These are phyloP conservation scores for Momotus momota DNA, from an alignment of 2,797 vertebrate species.

Conservation along the genomic window DNA sequence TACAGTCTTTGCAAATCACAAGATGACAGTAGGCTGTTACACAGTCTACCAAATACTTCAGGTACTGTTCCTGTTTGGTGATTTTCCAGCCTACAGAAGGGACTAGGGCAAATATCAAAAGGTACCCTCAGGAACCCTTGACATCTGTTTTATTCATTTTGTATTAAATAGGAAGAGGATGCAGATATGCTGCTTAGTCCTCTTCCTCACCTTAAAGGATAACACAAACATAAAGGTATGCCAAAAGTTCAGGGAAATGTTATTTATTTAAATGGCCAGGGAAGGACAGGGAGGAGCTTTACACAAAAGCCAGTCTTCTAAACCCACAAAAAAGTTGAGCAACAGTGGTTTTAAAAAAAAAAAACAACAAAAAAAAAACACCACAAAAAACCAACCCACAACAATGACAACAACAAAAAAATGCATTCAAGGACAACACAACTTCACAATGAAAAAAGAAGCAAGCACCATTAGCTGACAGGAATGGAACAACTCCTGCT, in stretches of 20 bases:
- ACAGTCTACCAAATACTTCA: background rate
- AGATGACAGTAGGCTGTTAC: background rate
- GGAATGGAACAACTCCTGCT: background rate
- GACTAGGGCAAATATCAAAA: background rate
- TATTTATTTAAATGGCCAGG: constrained; percentile 7
- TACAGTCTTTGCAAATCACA: background rate
- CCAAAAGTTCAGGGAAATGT: constrained; percentile 43
- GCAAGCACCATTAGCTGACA: background rate
- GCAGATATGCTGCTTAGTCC: background rate
- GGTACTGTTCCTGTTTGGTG: background rate
- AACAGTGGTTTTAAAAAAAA: background rate
- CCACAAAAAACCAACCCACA: no score
- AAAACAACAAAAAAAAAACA: no score
- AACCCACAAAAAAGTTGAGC: background rate
- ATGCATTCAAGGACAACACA: background rate
- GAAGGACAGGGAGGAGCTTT: background rate
- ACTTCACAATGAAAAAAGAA: background rate
- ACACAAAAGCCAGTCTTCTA: background rate
- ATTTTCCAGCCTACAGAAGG: background rate
- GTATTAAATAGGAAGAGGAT: constrained; percentile 18
- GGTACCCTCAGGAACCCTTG: background rate
- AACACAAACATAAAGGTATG: constrained; percentile 15
- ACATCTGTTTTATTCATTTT: background rate
- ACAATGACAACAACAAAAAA: background rate
- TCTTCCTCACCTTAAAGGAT: background rate